Conservation (phyloP, 2,113 vertebrate species). For the Centropus unirufus region DNA sequence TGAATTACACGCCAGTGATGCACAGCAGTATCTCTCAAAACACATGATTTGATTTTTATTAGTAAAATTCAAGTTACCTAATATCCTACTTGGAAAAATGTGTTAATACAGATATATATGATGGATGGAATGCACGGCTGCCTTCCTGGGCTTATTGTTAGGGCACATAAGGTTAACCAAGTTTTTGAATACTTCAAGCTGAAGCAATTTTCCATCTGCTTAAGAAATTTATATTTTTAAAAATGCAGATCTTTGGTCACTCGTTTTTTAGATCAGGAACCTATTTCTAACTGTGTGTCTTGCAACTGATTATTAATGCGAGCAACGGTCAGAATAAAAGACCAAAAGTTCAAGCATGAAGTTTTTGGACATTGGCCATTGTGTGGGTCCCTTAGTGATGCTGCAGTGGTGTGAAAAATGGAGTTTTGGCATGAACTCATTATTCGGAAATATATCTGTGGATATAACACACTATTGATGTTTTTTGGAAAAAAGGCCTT, state of each 20-base stretch:
- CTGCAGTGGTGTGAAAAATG: not conserved
- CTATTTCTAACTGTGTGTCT: not conserved
- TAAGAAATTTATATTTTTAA: not conserved
- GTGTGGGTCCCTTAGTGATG: not conserved
- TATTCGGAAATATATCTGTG: not conserved
- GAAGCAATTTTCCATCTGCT: not conserved
- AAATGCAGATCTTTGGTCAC: not conserved
- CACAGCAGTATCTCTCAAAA: not conserved
- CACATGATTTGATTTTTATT: not conserved
- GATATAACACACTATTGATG: not conserved
- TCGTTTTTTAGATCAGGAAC: not conserved
- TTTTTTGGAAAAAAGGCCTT: not conserved
- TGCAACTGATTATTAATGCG: not conserved
- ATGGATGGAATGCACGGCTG: not conserved
- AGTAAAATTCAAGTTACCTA: conserved; percentile 1
- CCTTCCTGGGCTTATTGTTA: not conserved
- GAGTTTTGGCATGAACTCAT: not conserved
- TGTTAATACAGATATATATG: not conserved
- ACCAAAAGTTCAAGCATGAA: not conserved
- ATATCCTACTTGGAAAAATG: conserved; percentile 3
- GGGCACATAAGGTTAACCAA: conserved; percentile 10
- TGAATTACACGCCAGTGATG: not conserved
- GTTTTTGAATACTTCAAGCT: conserved; percentile 11
- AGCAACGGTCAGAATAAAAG: not conserved
- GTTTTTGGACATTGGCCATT: not conserved